Evolutionary conservation across 2,797 vertebrate genomes (phyloP).

Genomic region (Hephaestus fuliginosus): DNA sequence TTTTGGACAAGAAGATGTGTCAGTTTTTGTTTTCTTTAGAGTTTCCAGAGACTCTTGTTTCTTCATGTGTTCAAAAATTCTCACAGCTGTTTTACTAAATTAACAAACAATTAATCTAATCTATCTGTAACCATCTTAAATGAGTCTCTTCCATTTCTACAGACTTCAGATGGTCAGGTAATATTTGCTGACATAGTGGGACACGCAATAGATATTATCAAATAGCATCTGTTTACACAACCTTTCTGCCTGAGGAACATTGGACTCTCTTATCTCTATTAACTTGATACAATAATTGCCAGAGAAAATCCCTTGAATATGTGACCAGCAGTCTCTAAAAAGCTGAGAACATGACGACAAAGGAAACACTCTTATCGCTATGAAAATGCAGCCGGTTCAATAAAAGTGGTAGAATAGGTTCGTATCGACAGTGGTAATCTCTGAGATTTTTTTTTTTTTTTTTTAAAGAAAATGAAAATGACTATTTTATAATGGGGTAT

Average conservation of each 20-base stretch:
- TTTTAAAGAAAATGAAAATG: no score
- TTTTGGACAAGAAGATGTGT: neutral
- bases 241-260: slow-evolving; percentile 34
- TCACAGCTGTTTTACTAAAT: neutral
- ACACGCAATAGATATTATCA: slow-evolving; percentile 2
- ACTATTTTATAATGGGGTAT: no score
- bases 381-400: neutral
- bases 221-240: slow-evolving; percentile 41
- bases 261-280: slow-evolving; percentile 69
- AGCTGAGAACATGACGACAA: neutral
- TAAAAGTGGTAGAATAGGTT: neutral
- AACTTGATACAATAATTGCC: slow-evolving; percentile 24
- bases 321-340: neutral
- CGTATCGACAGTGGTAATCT: neutral
- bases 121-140: neutral
- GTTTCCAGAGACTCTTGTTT: neutral
- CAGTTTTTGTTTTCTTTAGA: no score
- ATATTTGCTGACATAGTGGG: slow-evolving; percentile 13
- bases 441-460: neutral
- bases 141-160: neutral
- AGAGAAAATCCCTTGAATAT: neutral
- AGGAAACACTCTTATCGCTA: neutral
- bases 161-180: neutral
- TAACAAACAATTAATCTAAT: neutral
- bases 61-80: neutral